phyloP scores from a whole-genome alignment of 2,888 invertebrate genomes.

The Aleiodes testaceus region DNA sequence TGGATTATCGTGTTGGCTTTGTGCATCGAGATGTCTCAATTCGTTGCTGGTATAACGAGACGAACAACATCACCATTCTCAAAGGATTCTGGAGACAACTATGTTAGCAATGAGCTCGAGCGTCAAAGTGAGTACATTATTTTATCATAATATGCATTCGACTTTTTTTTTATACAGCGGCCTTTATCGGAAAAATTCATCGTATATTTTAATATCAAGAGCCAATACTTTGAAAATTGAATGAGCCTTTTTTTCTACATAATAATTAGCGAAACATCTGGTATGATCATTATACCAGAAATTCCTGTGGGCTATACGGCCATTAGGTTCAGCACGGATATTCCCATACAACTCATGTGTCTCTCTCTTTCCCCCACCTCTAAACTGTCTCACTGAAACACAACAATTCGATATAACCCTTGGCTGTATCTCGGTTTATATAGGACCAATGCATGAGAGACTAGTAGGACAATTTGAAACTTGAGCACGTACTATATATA shows the following conservation, averaged over 20 bases:
- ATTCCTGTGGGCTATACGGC: conserved; percentile 26
- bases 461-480: conserved; percentile 28
- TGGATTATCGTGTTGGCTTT: conserved; percentile 63
- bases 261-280: conserved; percentile 22
- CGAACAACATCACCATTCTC: conserved; percentile 42
- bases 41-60: conserved; percentile 63
- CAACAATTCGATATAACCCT: conserved; percentile 24
- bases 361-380: neutral
- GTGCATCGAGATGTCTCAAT: conserved; percentile 65
- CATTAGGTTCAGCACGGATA: conserved; percentile 23
- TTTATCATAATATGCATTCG: neutral
- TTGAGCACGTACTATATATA: conserved; percentile 25
- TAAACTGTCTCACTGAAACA: no score
- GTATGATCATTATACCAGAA: conserved; percentile 15
- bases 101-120: conserved; percentile 61
- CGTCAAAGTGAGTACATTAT: conserved; percentile 49
- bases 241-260: neutral
- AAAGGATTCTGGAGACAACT: conserved; percentile 56
- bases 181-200: no score
- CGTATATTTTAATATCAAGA: no score
- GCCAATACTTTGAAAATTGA: neutral
- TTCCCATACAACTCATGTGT: neutral
- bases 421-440: conserved; percentile 23
- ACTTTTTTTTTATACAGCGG: no score
- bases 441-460: conserved; percentile 28